Base-by-base conservation (phyloP, 2,888 invertebrate genomes). In the Andrena praecox region DNA sequence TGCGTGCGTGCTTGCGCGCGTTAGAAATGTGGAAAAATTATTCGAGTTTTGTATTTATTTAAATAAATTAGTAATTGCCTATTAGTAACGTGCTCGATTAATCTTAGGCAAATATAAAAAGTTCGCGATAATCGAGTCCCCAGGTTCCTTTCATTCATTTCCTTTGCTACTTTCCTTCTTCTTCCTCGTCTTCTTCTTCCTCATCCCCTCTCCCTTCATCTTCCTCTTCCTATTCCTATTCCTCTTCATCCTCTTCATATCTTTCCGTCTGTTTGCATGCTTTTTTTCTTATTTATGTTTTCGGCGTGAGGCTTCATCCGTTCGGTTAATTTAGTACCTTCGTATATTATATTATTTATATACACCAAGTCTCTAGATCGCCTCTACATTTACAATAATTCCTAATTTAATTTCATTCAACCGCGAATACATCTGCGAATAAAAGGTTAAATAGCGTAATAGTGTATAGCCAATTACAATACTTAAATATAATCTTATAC, bases 31-130 rank as follows among this genome's bases (percentile, higher is more conserved):
- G 90, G 90, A 92, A 89, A 92, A 92, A 91, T 91, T 87, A 91
- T 91, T 90, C 74, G 89, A 88, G 85, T 89, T 88, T 79, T 56
- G 84, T 59, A 80, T 87, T 86, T 85, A 85, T 87, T 88, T 89
- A 89, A 93, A 91, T 92, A 91, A 92, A 92, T 92, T 90, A 91
- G 87, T 90, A 87, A 89, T 91, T 88, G 91, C 90, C 90, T 89
- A 90, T 83, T 73, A 85, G 83, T 89, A 89, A 88, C 24, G 71
- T 87, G 85, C 84, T 86, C 85, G 85, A 87, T 91, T 90, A 87
- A 88, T 86, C 87, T 91, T 92, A 93, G 92, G 92, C 92, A 90
- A 91, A 91, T 91, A 91, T 87, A 92, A 92, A 92, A 92, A 84
- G 85, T 87, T 83, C 68, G 80, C 82, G 84, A 86, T 84, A 79